phyloP scores from a whole-genome alignment of 2,113 vertebrate genomes.

The Myocastor coypus region DNA sequence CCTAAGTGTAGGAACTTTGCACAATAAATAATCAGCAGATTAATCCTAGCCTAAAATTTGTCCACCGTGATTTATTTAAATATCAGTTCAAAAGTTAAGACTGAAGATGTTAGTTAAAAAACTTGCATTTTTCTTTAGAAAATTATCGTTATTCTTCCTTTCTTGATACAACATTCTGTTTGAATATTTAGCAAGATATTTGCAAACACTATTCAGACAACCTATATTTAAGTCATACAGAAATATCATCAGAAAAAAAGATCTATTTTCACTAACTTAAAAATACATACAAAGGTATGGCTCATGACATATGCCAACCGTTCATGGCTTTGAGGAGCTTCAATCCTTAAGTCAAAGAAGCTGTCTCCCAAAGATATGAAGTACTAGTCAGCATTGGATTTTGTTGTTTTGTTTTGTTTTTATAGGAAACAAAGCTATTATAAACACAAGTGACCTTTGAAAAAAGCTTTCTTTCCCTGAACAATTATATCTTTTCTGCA shows the following conservation, averaged over 20 bases:
- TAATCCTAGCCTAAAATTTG: conserved; percentile 15
- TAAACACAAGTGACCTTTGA: not conserved
- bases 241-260: not conserved
- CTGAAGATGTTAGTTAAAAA: not conserved
- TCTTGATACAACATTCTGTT: not conserved
- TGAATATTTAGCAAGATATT: not conserved
- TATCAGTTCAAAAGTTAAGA: not conserved
- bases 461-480: not conserved
- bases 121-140: not conserved
- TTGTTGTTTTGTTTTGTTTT: not conserved
- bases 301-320: not conserved
- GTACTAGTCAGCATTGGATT: not conserved
- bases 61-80: not conserved
- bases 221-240: not conserved
- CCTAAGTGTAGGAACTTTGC: not conserved
- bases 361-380: not conserved
- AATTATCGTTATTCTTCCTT: not conserved
- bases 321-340: not conserved
- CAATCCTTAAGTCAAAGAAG: not conserved
- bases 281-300: not conserved
- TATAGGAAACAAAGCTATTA: not conserved
- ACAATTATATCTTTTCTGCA: not conserved
- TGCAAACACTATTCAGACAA: conserved; percentile 30
- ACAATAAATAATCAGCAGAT: not conserved
- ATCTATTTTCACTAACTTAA: not conserved